Base-by-base conservation (phyloP, 2,113 vertebrate genomes). In the Crotalus viridis region DNA sequence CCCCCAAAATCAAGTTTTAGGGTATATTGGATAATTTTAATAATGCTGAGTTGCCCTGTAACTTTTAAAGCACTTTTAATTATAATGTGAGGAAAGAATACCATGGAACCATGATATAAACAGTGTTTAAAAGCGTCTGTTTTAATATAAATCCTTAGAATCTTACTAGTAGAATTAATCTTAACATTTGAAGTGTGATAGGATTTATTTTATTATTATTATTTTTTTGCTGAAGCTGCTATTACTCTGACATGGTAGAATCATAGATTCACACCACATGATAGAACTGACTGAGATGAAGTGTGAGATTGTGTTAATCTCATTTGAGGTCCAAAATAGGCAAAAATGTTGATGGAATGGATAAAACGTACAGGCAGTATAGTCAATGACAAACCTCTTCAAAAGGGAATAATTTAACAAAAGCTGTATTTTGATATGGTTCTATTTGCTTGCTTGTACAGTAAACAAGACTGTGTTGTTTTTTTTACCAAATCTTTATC, bases 41-140 rank as follows among this genome's bases (percentile, higher is more conserved):
- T 90, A 97, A 97, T 96, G 96, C 97, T 97, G 97, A 97, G 96
- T 96, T 96, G 94, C 97, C 97, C 97, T 95, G 95, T 97, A 94
- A 96, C 95, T 97, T 92, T 97, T 92, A 96, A 94, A 97, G 98
- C 98, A 98, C 98, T 98, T 98, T 98, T 97, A 97, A 96, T 97
- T 95, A 94, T 95, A 96, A 95, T 93, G 64, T 93, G 96, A 95
- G 64, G 96, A 95, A 87, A 93, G 21, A 95, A 93, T 95, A 96
- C 94, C 94, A 96, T 85, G 95, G 95, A 97, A 97, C 96, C 94
- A 93, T 93, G 92, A 95, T 94, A 96, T 43, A 96, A 96, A 96
- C 88, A 95, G 97, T 96, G 94, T 96, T 92, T 95, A 96, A 96
- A 96, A 88, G 96, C 95, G 95, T 97, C 97, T 97, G 90, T 96